Evolutionary conservation across 2,888 invertebrate species (phyloP), one percentile per base, ranked within the genome.

Genomic region (Drosophila putrida): DNA sequence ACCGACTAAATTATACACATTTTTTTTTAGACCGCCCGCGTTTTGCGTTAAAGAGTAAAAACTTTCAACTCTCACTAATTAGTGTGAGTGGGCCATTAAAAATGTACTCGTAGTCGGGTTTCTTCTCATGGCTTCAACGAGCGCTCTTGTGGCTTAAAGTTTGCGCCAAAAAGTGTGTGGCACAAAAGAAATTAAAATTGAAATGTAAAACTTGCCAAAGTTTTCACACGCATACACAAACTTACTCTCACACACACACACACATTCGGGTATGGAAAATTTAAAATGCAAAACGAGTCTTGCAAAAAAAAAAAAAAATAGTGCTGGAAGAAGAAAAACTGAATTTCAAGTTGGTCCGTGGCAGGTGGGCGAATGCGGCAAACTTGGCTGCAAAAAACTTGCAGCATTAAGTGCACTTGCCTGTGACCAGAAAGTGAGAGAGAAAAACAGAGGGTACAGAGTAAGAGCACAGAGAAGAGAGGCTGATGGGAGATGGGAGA

Each of bases 371-470:
- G 68, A 72, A 25, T 70, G 59, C 70, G 58, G 31, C 50, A 80
- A 78, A 71, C 67, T 79, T 71, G 70, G 67, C 60, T 50, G 63
- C 62, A 69, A 69, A 66, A 82, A 85, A 87, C 84, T 88, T 83
- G 77, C 66, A 65, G 79, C 84, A 83, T 86, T 86, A 77, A 88
- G 84, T 85, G 84, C 89, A 86, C 87, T 85, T 78, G 72, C 53
- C 74, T 50, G 61, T 33, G 54, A 61, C 59, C 68, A 63, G 58
- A 54, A 35, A 44, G 43, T 25, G 55, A 43, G 28, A 31, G 13
- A 20, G 38, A 11, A 35, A 31, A 43, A 4, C 46, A 39, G 38
- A 4, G 33, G 13, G 6, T 6, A 38, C 11, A 36, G n/a, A 36
- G 35, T 4, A 4, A 1, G n/a, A n/a, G 2, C n/a, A 11, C 6